Percentiles rank a stretch among this genome's conserved stretches.
Evolutionary conservation across 2,888 invertebrate species (phyloP).

Genomic region (Vannuccia rotundouncinata): DNA sequence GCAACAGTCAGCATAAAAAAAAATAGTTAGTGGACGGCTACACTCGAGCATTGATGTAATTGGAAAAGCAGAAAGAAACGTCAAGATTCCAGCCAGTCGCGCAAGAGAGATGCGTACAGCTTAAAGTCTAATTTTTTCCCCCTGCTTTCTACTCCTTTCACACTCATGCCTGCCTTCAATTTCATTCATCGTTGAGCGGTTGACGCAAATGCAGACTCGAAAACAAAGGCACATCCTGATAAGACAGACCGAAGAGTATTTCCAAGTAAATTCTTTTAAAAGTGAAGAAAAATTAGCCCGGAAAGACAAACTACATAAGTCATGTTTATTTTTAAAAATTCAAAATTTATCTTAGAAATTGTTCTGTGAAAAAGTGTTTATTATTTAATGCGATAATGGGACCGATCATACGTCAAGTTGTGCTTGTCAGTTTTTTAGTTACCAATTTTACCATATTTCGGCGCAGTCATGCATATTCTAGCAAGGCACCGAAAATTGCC

Average conservation of each 20-base stretch:
- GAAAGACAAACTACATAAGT: background rate
- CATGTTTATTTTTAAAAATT: background rate
- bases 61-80: background rate
- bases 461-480: too few species aligned
- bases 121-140: background rate
- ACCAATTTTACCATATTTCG: too few species aligned
- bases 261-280: background rate
- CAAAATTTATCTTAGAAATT: too few species aligned
- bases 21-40: background rate
- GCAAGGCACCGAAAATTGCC: background rate
- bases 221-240: background rate
- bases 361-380: too few species aligned
- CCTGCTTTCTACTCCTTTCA: background rate
- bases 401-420: too few species aligned
- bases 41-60: background rate
- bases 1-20: too few species aligned
- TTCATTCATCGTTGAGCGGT: background rate
- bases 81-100: background rate
- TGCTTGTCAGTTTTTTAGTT: too few species aligned
- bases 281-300: background rate
- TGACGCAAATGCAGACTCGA: background rate
- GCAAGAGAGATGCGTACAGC: background rate
- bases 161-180: background rate
- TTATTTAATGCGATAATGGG: too few species aligned
- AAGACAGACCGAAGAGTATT: background rate